Evolutionary conservation across 2,888 invertebrate genomes (phyloP).

Genomic region (Nysson spinosus): DNA sequence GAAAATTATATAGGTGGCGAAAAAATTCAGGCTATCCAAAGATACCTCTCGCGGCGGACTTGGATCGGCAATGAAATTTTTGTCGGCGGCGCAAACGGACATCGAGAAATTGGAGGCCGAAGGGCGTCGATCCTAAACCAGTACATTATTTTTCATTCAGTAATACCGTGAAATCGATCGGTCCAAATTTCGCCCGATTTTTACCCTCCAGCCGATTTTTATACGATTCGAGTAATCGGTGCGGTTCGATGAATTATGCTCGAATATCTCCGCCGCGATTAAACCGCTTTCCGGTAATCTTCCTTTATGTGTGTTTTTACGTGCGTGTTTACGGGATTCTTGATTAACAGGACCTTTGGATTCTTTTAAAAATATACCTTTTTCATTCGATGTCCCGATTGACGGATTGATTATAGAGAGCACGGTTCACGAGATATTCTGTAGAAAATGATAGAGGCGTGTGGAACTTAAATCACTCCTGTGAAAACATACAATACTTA

Average conservation of each 20-base stretch:
- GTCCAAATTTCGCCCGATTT: slow-evolving; percentile 29
- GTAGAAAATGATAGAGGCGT: no score
- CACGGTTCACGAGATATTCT: no score
- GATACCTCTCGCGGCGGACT: slow-evolving; percentile 34
- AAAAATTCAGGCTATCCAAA: slow-evolving; percentile 25
- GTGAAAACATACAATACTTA: no score
- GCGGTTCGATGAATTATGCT: slow-evolving; percentile 11
- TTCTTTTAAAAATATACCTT: no score
- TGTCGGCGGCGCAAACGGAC: slow-evolving; percentile 22
- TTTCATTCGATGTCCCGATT: no score
- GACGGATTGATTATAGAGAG: no score
- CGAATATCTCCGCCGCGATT: slow-evolving; percentile 17
- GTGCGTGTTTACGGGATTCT: no score
- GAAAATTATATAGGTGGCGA: slow-evolving; percentile 69
- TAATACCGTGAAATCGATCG: slow-evolving; percentile 1
- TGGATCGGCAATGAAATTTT: slow-evolving; percentile 39
- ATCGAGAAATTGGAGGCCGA: slow-evolving; percentile 44
- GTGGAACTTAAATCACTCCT: no score
- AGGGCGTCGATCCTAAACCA: slow-evolving; percentile 50
- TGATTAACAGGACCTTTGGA: no score
- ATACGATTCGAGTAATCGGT: neutral
- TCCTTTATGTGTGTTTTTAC: neutral
- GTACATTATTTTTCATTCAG: slow-evolving; percentile 21
- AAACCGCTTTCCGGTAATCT: neutral
- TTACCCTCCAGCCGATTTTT: slow-evolving; percentile 15